A percentile compares a stretch with the other conserved stretches of the same genome.
These are phyloP conservation scores for Drosophila austrosaltans DNA, from an alignment of 2,888 invertebrate species.

Conservation along the genomic window DNA sequence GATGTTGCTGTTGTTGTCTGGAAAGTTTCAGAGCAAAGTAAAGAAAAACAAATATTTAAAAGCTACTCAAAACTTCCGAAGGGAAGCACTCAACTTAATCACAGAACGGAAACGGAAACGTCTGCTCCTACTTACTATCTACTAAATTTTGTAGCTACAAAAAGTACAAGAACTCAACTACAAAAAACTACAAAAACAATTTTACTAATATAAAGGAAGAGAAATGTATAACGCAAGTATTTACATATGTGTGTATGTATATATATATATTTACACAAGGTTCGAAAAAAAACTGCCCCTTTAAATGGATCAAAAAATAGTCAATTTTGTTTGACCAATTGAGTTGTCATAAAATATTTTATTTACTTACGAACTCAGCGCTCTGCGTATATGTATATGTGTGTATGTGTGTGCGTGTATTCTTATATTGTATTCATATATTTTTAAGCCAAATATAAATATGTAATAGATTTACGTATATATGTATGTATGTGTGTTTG, in stretches of 20 bases:
- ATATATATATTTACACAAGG: slow-evolving; percentile 46
- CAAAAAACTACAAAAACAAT: slow-evolving; percentile 24
- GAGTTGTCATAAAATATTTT: slow-evolving; percentile 63
- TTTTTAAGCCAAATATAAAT: slow-evolving; percentile 44
- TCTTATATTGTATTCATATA: slow-evolving; percentile 24
- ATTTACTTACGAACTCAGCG: slow-evolving; percentile 66
- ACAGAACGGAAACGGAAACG: slow-evolving; percentile 71
- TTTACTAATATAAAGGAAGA: slow-evolving; percentile 26
- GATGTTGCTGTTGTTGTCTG: slow-evolving; percentile 55
- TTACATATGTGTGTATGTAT: slow-evolving; percentile 32
- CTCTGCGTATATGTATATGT: slow-evolving; percentile 33
- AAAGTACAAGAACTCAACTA: slow-evolving; percentile 9
- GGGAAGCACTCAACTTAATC: slow-evolving; percentile 63
- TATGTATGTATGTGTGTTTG: slow-evolving; percentile 30
- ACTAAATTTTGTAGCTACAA: slow-evolving; percentile 32
- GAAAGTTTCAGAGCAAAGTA: slow-evolving; percentile 54
- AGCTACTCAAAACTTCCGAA: slow-evolving; percentile 55
- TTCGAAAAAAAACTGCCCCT: not conserved
- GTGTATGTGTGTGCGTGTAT: slow-evolving; percentile 16
- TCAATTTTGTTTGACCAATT: slow-evolving; percentile 40
- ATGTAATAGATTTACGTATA: slow-evolving; percentile 39
- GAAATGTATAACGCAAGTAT: slow-evolving; percentile 41
- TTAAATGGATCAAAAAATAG: slow-evolving; percentile 22
- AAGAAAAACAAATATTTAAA: slow-evolving; percentile 58
- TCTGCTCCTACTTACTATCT: slow-evolving; percentile 51